phyloP scores from a whole-genome alignment of 2,113 vertebrate genomes.

The Heptranchias perlo region DNA sequence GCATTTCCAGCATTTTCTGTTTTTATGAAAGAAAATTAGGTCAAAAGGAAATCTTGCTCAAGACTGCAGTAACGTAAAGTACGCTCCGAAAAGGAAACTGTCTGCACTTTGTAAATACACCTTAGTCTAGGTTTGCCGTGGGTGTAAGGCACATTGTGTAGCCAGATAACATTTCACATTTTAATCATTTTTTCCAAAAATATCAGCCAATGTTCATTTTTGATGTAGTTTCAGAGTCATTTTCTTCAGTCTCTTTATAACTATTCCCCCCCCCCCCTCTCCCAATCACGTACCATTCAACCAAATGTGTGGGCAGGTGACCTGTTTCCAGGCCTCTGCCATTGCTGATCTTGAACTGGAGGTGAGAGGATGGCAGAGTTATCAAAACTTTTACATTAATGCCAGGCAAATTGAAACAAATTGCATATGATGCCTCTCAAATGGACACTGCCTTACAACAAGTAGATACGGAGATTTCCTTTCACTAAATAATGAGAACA shows the following conservation, averaged over 20 bases:
- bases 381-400: background rate
- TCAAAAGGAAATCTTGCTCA: background rate
- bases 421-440: background rate
- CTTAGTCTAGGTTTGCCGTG: background rate
- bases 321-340: background rate
- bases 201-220: background rate
- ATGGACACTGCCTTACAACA: background rate
- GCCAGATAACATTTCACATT: background rate
- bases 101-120: background rate
- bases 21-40: background rate
- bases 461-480: background rate
- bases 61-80: background rate
- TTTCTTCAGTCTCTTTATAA: background rate
- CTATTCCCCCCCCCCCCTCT: background rate
- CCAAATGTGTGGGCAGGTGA: background rate
- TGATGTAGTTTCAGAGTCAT: background rate
- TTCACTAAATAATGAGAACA: too few species aligned
- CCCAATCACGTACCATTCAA: background rate
- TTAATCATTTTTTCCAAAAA: conserved; percentile 12
- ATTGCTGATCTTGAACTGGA: background rate
- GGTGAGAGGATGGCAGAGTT: too few species aligned
- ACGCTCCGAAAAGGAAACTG: background rate
- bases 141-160: background rate
- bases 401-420: background rate
- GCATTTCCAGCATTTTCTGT: background rate